Conservation (phyloP, 2,888 invertebrate species). For the Onthophagus sagittarius region DNA sequence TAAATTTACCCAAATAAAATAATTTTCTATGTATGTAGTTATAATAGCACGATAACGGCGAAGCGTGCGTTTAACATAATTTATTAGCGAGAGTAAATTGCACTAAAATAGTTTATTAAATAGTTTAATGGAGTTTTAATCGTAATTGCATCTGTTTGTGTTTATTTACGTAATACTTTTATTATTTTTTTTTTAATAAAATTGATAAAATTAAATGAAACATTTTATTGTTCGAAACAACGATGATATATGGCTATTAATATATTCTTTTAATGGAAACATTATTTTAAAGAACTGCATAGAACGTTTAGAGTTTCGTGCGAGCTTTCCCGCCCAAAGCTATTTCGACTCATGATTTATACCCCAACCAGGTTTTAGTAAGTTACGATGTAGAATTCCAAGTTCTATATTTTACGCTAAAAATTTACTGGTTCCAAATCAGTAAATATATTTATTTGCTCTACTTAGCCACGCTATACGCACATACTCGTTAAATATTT, state of each 20-base stretch:
- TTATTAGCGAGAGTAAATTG: neutral
- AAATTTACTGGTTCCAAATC: neutral
- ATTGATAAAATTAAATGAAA: no score
- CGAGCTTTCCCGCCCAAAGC: neutral
- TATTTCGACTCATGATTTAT: neutral
- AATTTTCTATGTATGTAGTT: neutral
- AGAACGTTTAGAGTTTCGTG: neutral
- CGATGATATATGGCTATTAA: neutral
- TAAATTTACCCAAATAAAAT: neutral
- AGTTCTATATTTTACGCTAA: neutral
- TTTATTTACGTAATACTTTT: no score
- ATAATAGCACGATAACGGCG: neutral
- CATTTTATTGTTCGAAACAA: neutral
- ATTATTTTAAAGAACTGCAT: neutral
- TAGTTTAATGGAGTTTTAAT: neutral
- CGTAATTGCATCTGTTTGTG: neutral
- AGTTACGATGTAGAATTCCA: neutral
- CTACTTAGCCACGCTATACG: neutral
- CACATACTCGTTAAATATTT: no score
- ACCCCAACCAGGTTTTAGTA: neutral
- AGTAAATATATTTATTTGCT: neutral
- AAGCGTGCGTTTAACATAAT: neutral
- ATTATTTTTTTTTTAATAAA: no score
- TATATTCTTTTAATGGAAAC: neutral
- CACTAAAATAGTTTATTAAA: neutral